These are phyloP conservation scores for Agapornis roseicollis DNA, from an alignment of 2,113 vertebrate genomes.

Conservation along the genomic window DNA sequence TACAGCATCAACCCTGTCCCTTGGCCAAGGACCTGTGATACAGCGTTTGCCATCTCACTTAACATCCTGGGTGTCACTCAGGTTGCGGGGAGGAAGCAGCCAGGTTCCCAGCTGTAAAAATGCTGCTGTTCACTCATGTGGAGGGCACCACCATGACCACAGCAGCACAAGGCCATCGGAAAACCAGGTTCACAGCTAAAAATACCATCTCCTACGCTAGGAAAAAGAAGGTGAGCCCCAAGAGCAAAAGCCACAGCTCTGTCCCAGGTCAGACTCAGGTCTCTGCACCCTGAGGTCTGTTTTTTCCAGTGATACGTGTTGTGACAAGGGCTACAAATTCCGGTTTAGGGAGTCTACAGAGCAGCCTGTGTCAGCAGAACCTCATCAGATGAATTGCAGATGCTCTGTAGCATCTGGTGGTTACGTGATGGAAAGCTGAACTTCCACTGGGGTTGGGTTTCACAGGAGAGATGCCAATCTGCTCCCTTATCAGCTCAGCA, in stretches of 20 bases:
- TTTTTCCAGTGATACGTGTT: not conserved
- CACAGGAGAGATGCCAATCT: not conserved
- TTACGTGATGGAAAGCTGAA: constrained; percentile 28
- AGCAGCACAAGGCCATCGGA: not conserved
- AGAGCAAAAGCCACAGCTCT: not conserved
- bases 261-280: not conserved
- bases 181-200: not conserved
- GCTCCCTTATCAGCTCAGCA: constrained; percentile 12
- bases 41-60: not conserved
- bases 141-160: not conserved
- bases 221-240: not conserved
- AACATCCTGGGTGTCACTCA: not conserved
- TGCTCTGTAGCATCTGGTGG: not conserved
- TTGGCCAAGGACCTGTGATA: not conserved
- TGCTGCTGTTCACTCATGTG: rapidly evolving
- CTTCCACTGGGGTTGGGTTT: not conserved
- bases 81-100: not conserved
- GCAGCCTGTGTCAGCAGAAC: not conserved
- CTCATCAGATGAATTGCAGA: not conserved
- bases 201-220: not conserved
- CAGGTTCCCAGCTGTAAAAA: not conserved
- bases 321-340: not conserved
- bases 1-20: not conserved
- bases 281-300: rapidly evolving
- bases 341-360: not conserved